phyloP scores from a whole-genome alignment of 2,113 vertebrate species.

The Galeopterus variegatus region DNA sequence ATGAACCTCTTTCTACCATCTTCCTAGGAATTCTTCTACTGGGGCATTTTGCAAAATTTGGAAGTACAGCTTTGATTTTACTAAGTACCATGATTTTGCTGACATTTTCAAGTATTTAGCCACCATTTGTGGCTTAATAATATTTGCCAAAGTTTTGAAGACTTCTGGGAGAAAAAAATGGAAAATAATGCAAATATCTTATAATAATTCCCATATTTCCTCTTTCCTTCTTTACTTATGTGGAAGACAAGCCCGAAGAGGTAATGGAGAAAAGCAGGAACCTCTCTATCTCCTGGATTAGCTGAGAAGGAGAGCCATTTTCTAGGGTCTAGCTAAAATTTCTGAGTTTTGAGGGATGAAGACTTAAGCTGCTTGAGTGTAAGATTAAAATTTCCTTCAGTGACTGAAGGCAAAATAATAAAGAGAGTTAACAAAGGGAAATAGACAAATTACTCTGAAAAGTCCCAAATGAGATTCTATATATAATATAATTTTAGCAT shows the following conservation, averaged over 20 bases:
- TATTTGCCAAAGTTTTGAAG: neutral
- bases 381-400: constrained; percentile 3
- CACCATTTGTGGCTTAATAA: neutral
- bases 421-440: neutral
- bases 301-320: neutral
- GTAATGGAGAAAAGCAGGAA: neutral
- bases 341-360: neutral
- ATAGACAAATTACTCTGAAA: neutral
- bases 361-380: neutral
- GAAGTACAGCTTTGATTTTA: neutral
- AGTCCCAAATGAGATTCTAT: neutral
- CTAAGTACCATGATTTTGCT: neutral
- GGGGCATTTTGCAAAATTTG: neutral
- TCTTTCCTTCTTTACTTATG: neutral
- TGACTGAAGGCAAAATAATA: neutral
- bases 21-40: constrained; percentile 7
- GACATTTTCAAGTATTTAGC: neutral
- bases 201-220: neutral
- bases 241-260: neutral
- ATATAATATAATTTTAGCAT: neutral
- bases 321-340: neutral
- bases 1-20: neutral
- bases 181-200: neutral
- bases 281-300: neutral
- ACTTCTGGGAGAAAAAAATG: neutral